phyloP scores from a whole-genome alignment of 2,797 vertebrate genomes.

The Danio albolineatus region DNA sequence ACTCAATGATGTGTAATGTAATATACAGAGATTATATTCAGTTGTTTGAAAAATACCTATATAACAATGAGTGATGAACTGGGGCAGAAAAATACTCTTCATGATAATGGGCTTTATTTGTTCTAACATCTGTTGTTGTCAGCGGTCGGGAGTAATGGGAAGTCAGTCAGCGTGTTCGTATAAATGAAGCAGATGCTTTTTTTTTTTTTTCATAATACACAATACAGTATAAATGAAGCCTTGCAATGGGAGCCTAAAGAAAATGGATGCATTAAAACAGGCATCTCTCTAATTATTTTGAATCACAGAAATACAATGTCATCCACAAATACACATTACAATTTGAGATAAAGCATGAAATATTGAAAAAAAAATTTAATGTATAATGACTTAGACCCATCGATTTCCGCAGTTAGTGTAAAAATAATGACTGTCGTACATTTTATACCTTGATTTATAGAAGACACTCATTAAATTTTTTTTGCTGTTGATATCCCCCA shows the following conservation, averaged over 20 bases:
- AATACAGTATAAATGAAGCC: constrained; percentile 22
- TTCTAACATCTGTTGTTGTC: constrained; percentile 4
- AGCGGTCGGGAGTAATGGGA: neutral
- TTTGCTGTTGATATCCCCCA: too few relatives aligned
- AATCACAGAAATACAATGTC: neutral
- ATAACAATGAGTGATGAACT: constrained; percentile 10
- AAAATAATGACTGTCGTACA: too few relatives aligned
- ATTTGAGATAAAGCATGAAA: too few relatives aligned
- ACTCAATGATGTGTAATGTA: constrained; percentile 15
- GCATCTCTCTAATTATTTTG: neutral
- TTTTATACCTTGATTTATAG: too few relatives aligned
- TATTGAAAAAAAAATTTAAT: too few relatives aligned
- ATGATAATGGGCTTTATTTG: constrained; percentile 9
- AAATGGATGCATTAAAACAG: constrained; percentile 31
- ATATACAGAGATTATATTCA: neutral
- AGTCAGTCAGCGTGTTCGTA: neutral
- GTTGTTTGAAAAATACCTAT: constrained; percentile 1
- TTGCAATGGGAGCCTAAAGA: constrained; percentile 14
- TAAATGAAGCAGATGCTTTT: neutral
- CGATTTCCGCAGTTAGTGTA: too few relatives aligned
- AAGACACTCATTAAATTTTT: too few relatives aligned
- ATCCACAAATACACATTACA: neutral
- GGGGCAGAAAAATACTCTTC: neutral
- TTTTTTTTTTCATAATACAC: constrained; percentile 23
- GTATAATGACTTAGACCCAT: too few relatives aligned